phyloP scores from a whole-genome alignment of 1,140 invertebrate genomes.

The Fopius arisanus region DNA sequence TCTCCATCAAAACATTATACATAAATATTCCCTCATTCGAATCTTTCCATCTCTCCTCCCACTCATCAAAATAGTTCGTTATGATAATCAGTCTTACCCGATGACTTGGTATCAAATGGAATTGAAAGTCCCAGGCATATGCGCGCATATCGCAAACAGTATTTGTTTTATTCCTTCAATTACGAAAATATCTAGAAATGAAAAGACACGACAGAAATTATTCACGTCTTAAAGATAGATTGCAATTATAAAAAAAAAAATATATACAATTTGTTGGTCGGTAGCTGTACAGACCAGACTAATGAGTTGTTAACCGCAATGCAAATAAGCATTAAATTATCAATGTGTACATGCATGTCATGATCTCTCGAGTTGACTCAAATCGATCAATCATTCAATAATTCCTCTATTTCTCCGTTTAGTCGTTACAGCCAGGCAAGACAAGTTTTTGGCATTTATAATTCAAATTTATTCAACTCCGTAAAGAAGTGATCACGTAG shows the following conservation, averaged over 20 bases:
- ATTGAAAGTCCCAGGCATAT: constrained; percentile 54
- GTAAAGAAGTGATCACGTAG: too few species aligned
- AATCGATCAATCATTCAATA: not conserved
- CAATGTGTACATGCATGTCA: constrained; percentile 2
- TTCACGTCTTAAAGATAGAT: not conserved
- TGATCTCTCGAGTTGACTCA: not conserved
- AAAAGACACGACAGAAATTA: not conserved
- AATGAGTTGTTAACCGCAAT: constrained; percentile 23
- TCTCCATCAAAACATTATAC: not conserved
- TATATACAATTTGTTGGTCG: constrained; percentile 3
- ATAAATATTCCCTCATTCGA: constrained; percentile 4
- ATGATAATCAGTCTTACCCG: constrained; percentile 53
- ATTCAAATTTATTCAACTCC: too few species aligned
- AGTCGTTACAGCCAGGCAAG: too few species aligned
- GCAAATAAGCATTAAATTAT: constrained; percentile 29
- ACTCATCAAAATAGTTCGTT: constrained; percentile 27
- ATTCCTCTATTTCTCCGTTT: too few species aligned
- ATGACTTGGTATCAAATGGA: constrained; percentile 47
- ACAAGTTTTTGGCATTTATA: too few species aligned
- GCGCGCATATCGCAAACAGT: constrained; percentile 37
- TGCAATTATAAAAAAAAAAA: not conserved
- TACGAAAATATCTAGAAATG: not conserved
- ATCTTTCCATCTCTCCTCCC: constrained; percentile 16
- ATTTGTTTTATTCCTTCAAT: not conserved
- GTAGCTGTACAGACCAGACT: constrained; percentile 1